Evolutionary conservation across 1,140 invertebrate genomes (phyloP).

Genomic region (Myzus persicae): DNA sequence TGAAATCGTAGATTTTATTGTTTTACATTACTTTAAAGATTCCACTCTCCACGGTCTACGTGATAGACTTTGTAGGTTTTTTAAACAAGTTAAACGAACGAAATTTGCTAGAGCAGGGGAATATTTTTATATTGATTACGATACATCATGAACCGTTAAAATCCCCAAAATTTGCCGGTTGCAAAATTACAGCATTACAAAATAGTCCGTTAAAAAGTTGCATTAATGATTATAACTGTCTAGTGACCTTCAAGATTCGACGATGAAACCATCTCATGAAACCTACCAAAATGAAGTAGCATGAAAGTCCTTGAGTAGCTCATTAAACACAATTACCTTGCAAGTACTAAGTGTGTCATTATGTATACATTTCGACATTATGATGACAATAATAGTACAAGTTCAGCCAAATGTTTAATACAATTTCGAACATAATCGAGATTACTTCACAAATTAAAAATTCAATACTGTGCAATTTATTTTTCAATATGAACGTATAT

Average conservation of each 20-base stretch:
- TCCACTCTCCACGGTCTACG: background rate
- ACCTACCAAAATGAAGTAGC: constrained; percentile 45
- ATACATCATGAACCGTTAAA: background rate
- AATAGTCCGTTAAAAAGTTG: constrained; percentile 34
- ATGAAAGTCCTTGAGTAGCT: constrained; percentile 49
- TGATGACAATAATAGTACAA: constrained; percentile 52
- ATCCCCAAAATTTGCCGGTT: background rate
- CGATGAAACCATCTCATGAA: constrained; percentile 53
- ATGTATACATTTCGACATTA: constrained; percentile 43
- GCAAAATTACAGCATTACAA: constrained; percentile 47
- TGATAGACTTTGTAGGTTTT: background rate
- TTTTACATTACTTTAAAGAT: background rate
- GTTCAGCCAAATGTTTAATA: constrained; percentile 34
- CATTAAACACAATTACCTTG: constrained; percentile 57
- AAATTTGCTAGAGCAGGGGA: background rate
- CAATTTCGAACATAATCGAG: constrained; percentile 1
- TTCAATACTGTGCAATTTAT: background rate
- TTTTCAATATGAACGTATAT: background rate
- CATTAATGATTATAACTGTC: constrained; percentile 52
- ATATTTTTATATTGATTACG: constrained; percentile 1
- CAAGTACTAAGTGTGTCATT: constrained; percentile 55
- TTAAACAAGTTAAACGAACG: background rate
- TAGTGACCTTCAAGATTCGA: constrained; percentile 24
- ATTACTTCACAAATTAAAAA: constrained; percentile 32
- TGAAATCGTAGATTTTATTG: background rate